Conservation (phyloP, 2,797 vertebrate species). For the Enteromius afrohamiltoni region DNA sequence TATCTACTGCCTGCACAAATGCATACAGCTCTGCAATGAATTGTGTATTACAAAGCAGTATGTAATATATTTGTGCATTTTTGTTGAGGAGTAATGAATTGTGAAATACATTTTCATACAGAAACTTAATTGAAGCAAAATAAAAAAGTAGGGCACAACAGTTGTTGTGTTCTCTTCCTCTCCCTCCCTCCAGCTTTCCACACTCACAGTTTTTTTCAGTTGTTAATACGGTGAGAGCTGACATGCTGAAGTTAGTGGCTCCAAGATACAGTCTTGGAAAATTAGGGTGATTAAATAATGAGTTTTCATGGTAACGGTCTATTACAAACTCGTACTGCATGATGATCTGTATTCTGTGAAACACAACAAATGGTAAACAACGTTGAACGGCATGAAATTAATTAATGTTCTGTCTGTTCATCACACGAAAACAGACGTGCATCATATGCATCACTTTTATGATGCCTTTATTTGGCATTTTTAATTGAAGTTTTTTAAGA, state of each 20-base stretch:
- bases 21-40: not conserved
- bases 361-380: not conserved
- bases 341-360: not conserved
- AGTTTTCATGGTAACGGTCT: not conserved
- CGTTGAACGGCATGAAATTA: not conserved
- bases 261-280: not conserved
- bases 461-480: not conserved
- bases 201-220: not conserved
- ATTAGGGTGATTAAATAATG: not conserved
- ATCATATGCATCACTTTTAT: not conserved
- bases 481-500: not conserved
- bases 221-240: not conserved
- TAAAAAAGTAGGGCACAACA: conserved; percentile 9
- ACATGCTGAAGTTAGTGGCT: not conserved
- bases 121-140: not conserved
- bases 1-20: not conserved
- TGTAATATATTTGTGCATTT: not conserved
- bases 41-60: not conserved
- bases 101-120: not conserved
- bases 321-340: not conserved
- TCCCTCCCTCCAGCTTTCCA: not conserved
- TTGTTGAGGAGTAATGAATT: not conserved
- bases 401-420: not conserved
- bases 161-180: not conserved
- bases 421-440: not conserved